Conservation (phyloP, 2,797 vertebrate species). For the Chaunax sp. region DNA sequence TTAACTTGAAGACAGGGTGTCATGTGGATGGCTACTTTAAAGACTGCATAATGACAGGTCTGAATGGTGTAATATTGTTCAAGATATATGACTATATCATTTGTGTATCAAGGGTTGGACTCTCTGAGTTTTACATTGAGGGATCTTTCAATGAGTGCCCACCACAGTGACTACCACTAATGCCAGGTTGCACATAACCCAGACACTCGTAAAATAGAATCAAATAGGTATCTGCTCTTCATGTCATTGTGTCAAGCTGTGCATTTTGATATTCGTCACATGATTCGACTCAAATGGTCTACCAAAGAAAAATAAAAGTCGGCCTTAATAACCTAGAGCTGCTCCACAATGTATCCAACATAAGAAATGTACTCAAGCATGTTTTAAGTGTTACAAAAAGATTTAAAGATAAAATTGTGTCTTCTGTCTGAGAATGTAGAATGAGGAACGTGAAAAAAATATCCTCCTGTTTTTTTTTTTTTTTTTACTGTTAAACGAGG, state of each 20-base stretch:
- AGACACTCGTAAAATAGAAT: slow-evolving; percentile 52
- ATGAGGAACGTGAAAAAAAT: too few relatives aligned
- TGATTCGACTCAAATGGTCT: neutral
- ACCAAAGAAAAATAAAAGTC: neutral
- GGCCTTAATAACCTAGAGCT: neutral
- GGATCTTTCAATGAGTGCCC: slow-evolving; percentile 54
- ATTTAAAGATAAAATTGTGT: too few relatives aligned
- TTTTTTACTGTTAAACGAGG: too few relatives aligned
- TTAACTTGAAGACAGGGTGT: slow-evolving; percentile 53
- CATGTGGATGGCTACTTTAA: slow-evolving; percentile 55
- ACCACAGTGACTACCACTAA: slow-evolving; percentile 74
- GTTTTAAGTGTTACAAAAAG: too few relatives aligned
- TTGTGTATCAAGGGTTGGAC: slow-evolving; percentile 61
- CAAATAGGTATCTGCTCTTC: slow-evolving; percentile 42
- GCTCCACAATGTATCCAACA: too few relatives aligned
- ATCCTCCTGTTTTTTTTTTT: too few relatives aligned
- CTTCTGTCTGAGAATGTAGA: too few relatives aligned
- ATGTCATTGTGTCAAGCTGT: slow-evolving; percentile 38
- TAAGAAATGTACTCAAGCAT: too few relatives aligned
- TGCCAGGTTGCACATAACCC: slow-evolving; percentile 68
- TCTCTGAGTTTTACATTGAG: slow-evolving; percentile 72
- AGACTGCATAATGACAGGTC: slow-evolving; percentile 71
- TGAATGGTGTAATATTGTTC: slow-evolving; percentile 56
- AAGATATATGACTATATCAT: slow-evolving; percentile 61
- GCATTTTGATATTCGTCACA: slow-evolving; percentile 21